A percentile compares a stretch with the other conserved stretches of the same genome.
These are phyloP conservation scores for Trialeurodes vaporariorum DNA, from an alignment of 1,140 invertebrate species.

Conservation along the genomic window DNA sequence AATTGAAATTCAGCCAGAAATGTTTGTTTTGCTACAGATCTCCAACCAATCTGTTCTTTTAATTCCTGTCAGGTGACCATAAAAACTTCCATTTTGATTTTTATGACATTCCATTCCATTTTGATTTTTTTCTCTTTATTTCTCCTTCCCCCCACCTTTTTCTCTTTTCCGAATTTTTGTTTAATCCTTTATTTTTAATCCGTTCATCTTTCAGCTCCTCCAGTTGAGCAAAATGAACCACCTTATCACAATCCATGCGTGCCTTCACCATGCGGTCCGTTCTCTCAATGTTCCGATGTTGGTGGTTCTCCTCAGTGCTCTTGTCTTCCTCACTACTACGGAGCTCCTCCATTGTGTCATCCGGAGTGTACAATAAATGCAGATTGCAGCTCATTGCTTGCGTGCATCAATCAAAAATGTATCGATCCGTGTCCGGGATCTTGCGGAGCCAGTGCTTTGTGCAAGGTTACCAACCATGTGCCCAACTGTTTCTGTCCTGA, in stretches of 20 bases:
- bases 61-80: not conserved
- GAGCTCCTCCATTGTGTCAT: conserved; percentile 47
- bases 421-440: conserved; percentile 42
- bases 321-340: conserved; percentile 43
- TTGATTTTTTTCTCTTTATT: not conserved
- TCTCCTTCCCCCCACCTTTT: too few relatives aligned
- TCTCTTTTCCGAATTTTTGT: too few relatives aligned
- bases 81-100: too few relatives aligned
- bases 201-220: conserved; percentile 12
- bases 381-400: conserved; percentile 47
- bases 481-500: conserved; percentile 48
- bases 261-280: conserved; percentile 55
- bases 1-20: not conserved
- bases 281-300: conserved; percentile 45
- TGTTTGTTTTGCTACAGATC: not conserved
- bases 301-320: conserved; percentile 47
- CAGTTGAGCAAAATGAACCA: conserved; percentile 21
- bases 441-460: conserved; percentile 35
- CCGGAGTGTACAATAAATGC: conserved; percentile 51
- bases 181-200: too few relatives aligned
- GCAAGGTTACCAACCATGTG: conserved; percentile 30
- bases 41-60: not conserved
- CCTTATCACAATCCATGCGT: conserved; percentile 47
- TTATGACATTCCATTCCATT: too few relatives aligned
- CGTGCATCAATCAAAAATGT: conserved; percentile 50